A percentile compares a stretch with the other conserved stretches of the same genome.
Evolutionary conservation across 2,888 invertebrate genomes (phyloP).

Genomic region (Stenichneumon culpator): DNA sequence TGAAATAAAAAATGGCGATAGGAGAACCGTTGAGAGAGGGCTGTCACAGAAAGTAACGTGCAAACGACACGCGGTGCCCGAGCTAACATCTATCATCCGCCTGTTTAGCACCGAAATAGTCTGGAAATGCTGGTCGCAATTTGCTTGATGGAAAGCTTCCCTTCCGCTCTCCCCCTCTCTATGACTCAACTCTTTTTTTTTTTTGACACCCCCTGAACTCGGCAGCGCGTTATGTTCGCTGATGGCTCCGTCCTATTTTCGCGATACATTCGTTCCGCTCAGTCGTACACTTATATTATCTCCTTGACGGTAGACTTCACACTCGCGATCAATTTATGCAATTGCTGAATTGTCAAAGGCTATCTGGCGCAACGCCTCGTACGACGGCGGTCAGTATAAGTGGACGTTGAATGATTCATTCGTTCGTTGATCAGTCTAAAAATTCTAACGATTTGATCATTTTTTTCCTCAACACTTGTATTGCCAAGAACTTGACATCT

Average conservation of each 20-base stretch:
- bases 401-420: not conserved
- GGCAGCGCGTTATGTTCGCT: slow-evolving; percentile 19
- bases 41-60: slow-evolving; percentile 36
- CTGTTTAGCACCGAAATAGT: slow-evolving; percentile 49
- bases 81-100: slow-evolving; percentile 50
- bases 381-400: not conserved
- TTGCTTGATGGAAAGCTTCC: slow-evolving; percentile 50
- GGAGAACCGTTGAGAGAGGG: slow-evolving; percentile 15
- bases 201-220: not conserved
- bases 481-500: not conserved
- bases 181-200: slow-evolving; percentile 16
- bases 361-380: too few relatives aligned
- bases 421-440: not conserved
- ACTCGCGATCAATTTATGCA: not conserved
- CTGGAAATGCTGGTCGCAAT: slow-evolving; percentile 55
- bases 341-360: not conserved
- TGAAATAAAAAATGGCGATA: not conserved
- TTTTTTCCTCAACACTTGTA: not conserved
- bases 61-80: slow-evolving; percentile 34
- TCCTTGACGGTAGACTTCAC: not conserved
- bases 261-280: slow-evolving; percentile 7
- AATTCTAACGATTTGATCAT: not conserved
- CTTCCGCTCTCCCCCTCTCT: slow-evolving; percentile 9
- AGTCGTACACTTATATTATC: slow-evolving; percentile 15
- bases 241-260: slow-evolving; percentile 28